Base-by-base conservation (phyloP, 2,113 vertebrate species). In the Onychostruthus taczanowskii region DNA sequence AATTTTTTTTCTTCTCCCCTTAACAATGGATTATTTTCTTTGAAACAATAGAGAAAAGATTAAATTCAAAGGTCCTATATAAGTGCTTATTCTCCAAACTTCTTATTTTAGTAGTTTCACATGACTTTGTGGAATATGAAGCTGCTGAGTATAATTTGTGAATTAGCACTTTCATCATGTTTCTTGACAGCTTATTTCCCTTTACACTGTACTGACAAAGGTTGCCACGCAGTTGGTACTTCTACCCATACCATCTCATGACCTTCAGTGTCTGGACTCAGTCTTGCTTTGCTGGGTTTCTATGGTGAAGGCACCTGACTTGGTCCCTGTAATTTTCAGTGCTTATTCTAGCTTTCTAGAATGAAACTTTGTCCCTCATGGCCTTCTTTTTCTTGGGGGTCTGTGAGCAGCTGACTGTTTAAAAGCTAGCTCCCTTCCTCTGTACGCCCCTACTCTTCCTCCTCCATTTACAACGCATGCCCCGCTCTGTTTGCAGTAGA, bases 401-500 rank as follows among this genome's bases (percentile, higher is more conserved):
- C 41, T 56, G 14, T 88, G 75, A 80, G 23, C n/a, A 73, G 22
- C 53, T 67, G 44, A 16, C 10, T 64, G 2, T 76, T 85, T 24
- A 67, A 87, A 73, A 85, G 11, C 21, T 41, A 6, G 12, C 10
- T 87, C 39, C 14, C 35, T 94, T 56, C 44, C 37, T 73, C 27
- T 52, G 19, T 81, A 62, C 80, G 23, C 14, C 31, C 9, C 4
- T 1, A 14, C 20, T 84, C 47, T 61, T 85, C 30, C 10, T 90
- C 6, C 21, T 4, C 10, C 12, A 15, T 68, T 80, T 84, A n/a
- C 41, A 56, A 1, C 56, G 82, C 3, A 3, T 81, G 15, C 2
- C 23, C 8, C 0, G 0, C 18, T 22, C 13, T 1, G 0, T 85
- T 94, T 79, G 35, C 47, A 52, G 2, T 18, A 72, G 47, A 55